Percentiles rank a stretch among this genome's conserved stretches.
phyloP scores from a whole-genome alignment of 2,113 vertebrate species.

The Phaetusa simplex region DNA sequence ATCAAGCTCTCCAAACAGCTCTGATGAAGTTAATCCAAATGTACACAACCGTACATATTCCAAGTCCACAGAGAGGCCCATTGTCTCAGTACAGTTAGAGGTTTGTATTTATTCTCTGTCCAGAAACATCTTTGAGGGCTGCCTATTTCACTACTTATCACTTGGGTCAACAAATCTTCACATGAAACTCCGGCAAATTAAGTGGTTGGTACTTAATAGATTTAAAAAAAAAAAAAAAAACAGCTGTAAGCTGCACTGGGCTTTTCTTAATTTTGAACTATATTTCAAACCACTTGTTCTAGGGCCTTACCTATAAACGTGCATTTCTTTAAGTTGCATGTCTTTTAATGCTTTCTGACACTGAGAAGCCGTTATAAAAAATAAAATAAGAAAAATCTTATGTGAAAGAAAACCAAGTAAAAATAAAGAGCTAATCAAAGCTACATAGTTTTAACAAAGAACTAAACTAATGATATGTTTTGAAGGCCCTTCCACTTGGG shows the following conservation, averaged over 20 bases:
- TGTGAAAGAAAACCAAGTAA: neutral
- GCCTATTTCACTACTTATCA: neutral
- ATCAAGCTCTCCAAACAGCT: neutral
- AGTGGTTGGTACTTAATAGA: neutral
- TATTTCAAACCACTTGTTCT: neutral
- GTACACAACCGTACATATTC: neutral
- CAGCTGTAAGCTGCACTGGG: neutral
- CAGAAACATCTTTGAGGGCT: neutral
- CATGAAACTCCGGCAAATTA: neutral
- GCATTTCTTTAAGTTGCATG: neutral
- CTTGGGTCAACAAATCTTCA: neutral
- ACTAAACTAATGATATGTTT: neutral
- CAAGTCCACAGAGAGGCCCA: neutral
- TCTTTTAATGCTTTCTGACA: neutral
- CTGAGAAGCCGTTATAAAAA: neutral
- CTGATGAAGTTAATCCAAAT: neutral
- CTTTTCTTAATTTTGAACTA: neutral
- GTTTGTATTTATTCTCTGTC: neutral
- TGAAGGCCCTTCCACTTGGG: neutral
- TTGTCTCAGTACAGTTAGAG: neutral
- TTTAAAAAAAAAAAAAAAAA: neutral
- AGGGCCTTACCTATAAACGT: neutral
- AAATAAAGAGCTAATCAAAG: neutral
- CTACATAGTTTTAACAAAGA: neutral
- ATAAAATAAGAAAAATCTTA: neutral